Evolutionary conservation across 2,113 vertebrate species (phyloP).

Genomic region (Monopterus albus): DNA sequence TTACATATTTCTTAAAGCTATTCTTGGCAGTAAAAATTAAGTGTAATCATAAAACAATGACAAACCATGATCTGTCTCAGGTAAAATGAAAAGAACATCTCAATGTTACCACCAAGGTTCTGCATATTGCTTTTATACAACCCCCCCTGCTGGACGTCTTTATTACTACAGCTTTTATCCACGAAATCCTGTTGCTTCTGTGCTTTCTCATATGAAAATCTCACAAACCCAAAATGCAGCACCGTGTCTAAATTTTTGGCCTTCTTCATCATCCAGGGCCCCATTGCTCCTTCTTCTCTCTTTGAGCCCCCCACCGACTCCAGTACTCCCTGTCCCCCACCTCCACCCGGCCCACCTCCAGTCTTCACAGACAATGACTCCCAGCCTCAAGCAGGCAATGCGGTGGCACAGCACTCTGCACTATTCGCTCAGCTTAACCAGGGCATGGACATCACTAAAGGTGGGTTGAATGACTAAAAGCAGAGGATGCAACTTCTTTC

Average conservation of each 20-base stretch:
- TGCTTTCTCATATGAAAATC: background rate
- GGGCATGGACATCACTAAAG: constrained; percentile 93
- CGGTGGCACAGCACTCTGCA: constrained; percentile 83
- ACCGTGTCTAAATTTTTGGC: background rate
- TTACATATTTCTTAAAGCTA: no score
- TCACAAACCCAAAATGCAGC: background rate
- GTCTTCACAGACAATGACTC: constrained; percentile 67
- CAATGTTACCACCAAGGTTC: background rate
- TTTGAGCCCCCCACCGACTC: constrained; percentile 54
- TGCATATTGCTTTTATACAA: constrained; percentile 33
- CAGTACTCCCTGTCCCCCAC: constrained; percentile 77
- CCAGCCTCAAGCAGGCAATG: constrained; percentile 73
- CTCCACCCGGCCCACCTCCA: constrained; percentile 82
- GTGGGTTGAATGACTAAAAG: constrained; percentile 68
- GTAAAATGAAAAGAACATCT: background rate
- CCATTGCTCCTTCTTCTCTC: constrained; percentile 82
- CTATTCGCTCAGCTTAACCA: constrained; percentile 95
- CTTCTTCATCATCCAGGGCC: constrained; percentile 82
- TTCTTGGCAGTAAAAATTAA: background rate
- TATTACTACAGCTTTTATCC: constrained; percentile 14
- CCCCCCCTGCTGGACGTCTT: constrained; percentile 51
- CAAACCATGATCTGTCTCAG: background rate
- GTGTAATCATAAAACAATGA: background rate
- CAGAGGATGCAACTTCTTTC: background rate
- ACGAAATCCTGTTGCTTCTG: background rate